phyloP scores from a whole-genome alignment of 2,888 invertebrate species.

The Patella pellucida region DNA sequence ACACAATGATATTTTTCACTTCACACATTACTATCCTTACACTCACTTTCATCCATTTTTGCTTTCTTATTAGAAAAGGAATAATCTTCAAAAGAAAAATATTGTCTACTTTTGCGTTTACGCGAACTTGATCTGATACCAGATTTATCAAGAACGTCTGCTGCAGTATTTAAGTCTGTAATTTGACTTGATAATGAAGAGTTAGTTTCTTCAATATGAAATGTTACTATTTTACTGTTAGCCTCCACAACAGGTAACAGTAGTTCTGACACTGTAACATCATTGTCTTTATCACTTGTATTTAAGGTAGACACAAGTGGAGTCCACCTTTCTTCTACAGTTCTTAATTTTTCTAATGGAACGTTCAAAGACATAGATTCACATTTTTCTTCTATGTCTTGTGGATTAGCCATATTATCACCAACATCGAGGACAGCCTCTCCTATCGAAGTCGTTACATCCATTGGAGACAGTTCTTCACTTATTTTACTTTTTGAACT shows the following conservation, averaged over 20 bases:
- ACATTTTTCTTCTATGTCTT: neutral
- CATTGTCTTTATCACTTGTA: neutral
- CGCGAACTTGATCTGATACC: slow-evolving; percentile 58
- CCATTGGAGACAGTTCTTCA: neutral
- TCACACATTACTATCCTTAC: slow-evolving; percentile 1
- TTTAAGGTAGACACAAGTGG: neutral
- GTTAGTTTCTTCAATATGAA: neutral
- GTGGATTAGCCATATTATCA: neutral
- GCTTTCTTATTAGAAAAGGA: slow-evolving; percentile 45
- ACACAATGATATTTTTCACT: neutral
- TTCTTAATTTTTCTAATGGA: neutral
- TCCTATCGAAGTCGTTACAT: neutral
- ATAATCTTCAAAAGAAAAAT: slow-evolving; percentile 67
- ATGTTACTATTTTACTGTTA: neutral
- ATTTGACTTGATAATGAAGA: neutral
- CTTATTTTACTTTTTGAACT: neutral
- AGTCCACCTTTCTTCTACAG: neutral
- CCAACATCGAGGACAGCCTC: neutral
- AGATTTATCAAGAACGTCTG: slow-evolving; percentile 1
- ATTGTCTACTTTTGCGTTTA: slow-evolving; percentile 64
- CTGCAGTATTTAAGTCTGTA: neutral
- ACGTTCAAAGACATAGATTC: neutral
- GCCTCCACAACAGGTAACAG: neutral
- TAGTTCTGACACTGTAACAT: neutral
- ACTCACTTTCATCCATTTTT: slow-evolving; percentile 13